Base-by-base conservation (phyloP, 2,888 invertebrate species). In the Periphyllus acericola region DNA sequence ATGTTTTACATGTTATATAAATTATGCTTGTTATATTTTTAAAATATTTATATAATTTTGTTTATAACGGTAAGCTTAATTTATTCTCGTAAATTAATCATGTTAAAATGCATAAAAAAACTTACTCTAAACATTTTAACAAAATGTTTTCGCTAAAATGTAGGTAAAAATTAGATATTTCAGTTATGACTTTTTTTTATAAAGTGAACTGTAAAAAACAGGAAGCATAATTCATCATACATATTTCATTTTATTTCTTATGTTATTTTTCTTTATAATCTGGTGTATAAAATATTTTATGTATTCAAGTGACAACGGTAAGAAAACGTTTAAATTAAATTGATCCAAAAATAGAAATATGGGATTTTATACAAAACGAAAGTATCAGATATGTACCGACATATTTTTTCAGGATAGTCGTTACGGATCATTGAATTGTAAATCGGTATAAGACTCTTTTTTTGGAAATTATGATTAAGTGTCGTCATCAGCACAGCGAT, bases 381-480 rank as follows among this genome's bases (percentile, higher is more conserved):
- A 19, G 55, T 19, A 55, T 55, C 17, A 17, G 19, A 55, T 55
- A 19, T 52, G 1, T 52, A 19, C 11, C 14, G 19, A 55, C 17
- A 19, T 55, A 19, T 55, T 55, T 21, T 55, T 55, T 55, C 17
- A 21, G 9, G 66, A 29, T 68, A 71, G 71, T 52, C 68, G 32
- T 71, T 71, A 71, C 46, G 71, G 71, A 46, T 46, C 71, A 46
- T 82, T 71, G 71, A 82, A 82, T 82, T 32, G 46, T 46, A 71
- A 82, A 52, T 81, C 32, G 21, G 46, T 46, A 46, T 8, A 14
- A 40, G 21, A 71, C 19, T 29, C 40, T 36, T 21, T 40, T 68
- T 82, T 71, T 46, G 29, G 5, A 46, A 82, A 82, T 71, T 32
- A 82, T 82, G 82, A 82, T 82, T 46, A 82, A 68, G 71, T 71